Percentiles rank a stretch among this genome's conserved stretches.
Conservation (phyloP, 2,113 vertebrate species). For the Cariama cristata region DNA sequence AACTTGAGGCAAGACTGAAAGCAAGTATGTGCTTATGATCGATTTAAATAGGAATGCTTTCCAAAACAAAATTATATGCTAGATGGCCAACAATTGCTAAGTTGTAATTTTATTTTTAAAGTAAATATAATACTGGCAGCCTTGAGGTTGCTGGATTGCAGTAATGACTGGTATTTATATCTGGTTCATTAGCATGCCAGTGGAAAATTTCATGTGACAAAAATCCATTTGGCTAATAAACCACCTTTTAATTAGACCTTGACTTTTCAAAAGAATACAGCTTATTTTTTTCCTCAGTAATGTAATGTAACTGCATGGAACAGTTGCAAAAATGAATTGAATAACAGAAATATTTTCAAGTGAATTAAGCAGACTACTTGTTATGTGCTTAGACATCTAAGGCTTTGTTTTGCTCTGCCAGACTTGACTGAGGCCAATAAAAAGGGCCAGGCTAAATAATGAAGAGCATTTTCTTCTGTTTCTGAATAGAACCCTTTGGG, state of each 20-base stretch:
- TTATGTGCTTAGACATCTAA: not conserved
- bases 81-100: not conserved
- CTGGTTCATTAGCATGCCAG: conserved; percentile 1
- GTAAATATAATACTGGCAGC: not conserved
- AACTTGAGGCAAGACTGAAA: not conserved
- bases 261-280: conserved; percentile 23
- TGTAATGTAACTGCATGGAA: conserved; percentile 10
- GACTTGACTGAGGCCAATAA: not conserved
- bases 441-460: not conserved
- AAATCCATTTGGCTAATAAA: conserved; percentile 33
- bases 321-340: not conserved
- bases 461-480: not conserved
- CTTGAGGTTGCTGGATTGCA: not conserved
- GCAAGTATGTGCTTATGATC: not conserved
- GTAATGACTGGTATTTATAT: conserved; percentile 16
- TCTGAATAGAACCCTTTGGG: not conserved
- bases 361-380: conserved; percentile 1
- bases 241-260: conserved; percentile 22
- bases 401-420: not conserved
- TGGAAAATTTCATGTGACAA: conserved; percentile 41
- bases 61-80: conserved; percentile 7
- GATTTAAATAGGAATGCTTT: conserved; percentile 17
- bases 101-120: conserved; percentile 27
- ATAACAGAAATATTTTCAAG: conserved; percentile 33
- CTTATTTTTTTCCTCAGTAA: not conserved